Evolutionary conservation across 2,888 invertebrate genomes (phyloP).

Genomic region (Acleris sparsana): DNA sequence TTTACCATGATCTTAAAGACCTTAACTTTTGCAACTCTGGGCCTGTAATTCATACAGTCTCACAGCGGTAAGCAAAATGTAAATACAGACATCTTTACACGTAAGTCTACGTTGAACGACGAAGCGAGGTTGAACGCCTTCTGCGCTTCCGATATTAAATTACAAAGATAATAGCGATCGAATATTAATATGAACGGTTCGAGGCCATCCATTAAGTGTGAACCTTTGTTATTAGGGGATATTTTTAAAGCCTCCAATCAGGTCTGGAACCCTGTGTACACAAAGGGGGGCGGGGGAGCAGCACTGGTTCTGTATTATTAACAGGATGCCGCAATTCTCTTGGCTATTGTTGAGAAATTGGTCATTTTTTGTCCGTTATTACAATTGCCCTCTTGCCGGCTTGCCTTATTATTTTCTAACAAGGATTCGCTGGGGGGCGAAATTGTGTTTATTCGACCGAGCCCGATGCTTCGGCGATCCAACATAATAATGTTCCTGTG

Average conservation of each 20-base stretch:
- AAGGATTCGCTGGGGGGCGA: constrained; percentile 8
- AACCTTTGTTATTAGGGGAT: constrained; percentile 12
- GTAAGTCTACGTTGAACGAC: background rate
- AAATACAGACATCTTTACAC: background rate
- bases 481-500: constrained; percentile 1
- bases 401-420: constrained; percentile 21
- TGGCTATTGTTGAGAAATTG: constrained; percentile 15
- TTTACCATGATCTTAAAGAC: no score
- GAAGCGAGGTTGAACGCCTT: background rate
- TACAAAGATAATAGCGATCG: constrained; percentile 6
- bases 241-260: constrained; percentile 5
- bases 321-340: constrained; percentile 7
- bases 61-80: background rate
- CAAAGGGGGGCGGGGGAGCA: background rate
- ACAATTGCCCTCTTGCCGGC: constrained; percentile 15
- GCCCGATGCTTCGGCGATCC: constrained; percentile 4
- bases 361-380: constrained; percentile 12
- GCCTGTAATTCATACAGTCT: no score
- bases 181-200: constrained; percentile 3
- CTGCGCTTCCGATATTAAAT: constrained; percentile 7
- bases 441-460: constrained; percentile 17
- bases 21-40: no score
- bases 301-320: background rate
- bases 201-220: constrained; percentile 9
- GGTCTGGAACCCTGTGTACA: background rate